These are phyloP conservation scores for Hypotaenidia philippensis DNA, from an alignment of 2,797 vertebrate species.

Conservation along the genomic window DNA sequence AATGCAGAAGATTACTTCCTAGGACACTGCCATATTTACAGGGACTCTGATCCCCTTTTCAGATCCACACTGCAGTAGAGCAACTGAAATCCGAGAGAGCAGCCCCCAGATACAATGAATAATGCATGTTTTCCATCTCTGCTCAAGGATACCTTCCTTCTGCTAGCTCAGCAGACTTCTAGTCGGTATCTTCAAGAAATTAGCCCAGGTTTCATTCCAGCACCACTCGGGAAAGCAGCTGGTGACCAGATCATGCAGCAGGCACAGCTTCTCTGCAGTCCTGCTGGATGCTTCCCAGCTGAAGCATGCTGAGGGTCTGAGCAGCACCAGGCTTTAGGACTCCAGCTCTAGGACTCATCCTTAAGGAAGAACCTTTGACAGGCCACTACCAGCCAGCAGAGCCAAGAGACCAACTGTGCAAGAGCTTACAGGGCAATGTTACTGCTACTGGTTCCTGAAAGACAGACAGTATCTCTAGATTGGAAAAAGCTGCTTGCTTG, in stretches of 20 bases:
- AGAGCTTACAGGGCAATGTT: neutral
- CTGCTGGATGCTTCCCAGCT: neutral
- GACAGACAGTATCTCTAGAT: neutral
- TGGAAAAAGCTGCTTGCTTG: neutral
- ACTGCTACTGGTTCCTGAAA: neutral
- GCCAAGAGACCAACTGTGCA: neutral
- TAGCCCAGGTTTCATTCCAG: neutral
- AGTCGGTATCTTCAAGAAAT: neutral
- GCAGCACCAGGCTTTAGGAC: neutral
- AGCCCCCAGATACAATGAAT: neutral
- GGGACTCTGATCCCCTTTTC: neutral
- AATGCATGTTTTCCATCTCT: neutral
- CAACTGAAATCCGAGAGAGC: neutral
- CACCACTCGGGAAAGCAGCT: neutral
- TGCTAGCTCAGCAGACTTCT: neutral
- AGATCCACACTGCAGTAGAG: neutral
- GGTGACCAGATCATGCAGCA: neutral
- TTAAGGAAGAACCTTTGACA: neutral
- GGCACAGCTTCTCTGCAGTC: neutral
- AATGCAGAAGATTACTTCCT: neutral
- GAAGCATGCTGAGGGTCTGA: neutral
- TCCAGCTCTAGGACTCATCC: neutral
- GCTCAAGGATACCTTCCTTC: neutral
- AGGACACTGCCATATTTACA: neutral
- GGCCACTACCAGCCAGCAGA: neutral